Conservation (phyloP, 1,140 invertebrate genomes). For the Bactericera cockerelli region DNA sequence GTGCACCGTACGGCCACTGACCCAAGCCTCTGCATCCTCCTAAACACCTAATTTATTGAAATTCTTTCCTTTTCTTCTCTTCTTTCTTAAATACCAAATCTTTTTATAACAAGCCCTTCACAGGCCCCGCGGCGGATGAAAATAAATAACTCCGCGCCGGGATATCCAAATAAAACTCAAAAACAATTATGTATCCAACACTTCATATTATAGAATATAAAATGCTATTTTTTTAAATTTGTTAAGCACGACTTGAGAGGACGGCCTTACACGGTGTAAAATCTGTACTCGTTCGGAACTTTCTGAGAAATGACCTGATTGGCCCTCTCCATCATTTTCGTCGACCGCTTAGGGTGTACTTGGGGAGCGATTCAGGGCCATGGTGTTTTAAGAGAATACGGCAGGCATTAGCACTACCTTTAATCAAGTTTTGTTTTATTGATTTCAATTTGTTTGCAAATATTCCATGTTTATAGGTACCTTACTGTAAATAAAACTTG, state of each 20-base stretch:
- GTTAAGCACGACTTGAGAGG: neutral
- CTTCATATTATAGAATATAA: conserved; percentile 2
- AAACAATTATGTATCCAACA: conserved; percentile 9
- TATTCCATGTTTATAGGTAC: too few relatives aligned
- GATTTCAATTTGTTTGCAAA: too few relatives aligned
- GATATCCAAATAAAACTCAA: conserved; percentile 8
- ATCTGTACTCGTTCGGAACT: too few relatives aligned
- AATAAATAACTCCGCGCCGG: neutral
- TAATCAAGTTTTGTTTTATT: too few relatives aligned
- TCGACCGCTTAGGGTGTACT: too few relatives aligned
- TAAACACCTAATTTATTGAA: conserved; percentile 5
- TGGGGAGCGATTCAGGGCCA: too few relatives aligned
- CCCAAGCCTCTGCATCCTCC: neutral
- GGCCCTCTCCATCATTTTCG: too few relatives aligned
- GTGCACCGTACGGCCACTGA: conserved; percentile 1
- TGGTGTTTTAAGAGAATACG: too few relatives aligned
- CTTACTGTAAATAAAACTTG: too few relatives aligned
- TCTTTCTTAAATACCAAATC: neutral
- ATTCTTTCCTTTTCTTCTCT: conserved; percentile 1
- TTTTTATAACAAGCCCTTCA: conserved; percentile 4
- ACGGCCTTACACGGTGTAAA: neutral
- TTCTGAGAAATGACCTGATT: too few relatives aligned
- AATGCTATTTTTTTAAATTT: conserved; percentile 7
- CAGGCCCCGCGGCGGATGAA: neutral
- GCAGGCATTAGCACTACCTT: too few relatives aligned